These are phyloP conservation scores for Cartodere bifasciata DNA, from an alignment of 2,888 invertebrate genomes.

Conservation along the genomic window DNA sequence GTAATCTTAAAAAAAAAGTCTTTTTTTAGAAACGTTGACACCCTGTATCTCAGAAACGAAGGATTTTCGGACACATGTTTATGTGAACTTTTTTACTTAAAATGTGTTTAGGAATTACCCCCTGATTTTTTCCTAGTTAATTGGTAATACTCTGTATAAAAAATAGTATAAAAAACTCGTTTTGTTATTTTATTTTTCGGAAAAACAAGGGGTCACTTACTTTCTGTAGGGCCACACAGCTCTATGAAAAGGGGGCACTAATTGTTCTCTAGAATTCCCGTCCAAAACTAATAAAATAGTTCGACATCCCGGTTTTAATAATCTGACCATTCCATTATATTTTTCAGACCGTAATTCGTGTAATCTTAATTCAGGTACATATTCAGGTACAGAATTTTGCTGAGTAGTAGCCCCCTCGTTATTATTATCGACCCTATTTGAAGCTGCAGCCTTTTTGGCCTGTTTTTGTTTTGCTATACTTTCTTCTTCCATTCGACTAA, in stretches of 20 bases:
- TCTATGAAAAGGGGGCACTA: conserved; percentile 84
- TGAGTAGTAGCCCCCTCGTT: conserved; percentile 24
- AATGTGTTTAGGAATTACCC: too few relatives aligned
- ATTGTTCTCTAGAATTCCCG: conserved; percentile 69
- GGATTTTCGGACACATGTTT: too few relatives aligned
- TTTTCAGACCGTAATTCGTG: conserved; percentile 92
- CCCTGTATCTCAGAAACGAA: too few relatives aligned
- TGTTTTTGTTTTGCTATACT: conserved; percentile 38
- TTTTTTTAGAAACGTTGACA: too few relatives aligned
- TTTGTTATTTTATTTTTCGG: too few relatives aligned
- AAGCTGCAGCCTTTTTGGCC: conserved; percentile 35
- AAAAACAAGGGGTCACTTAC: conserved; percentile 42
- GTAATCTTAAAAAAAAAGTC: too few relatives aligned
- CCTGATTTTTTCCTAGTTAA: too few relatives aligned
- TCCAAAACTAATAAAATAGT: conserved; percentile 87
- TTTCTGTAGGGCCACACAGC: conserved; percentile 93
- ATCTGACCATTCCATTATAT: conserved; percentile 84
- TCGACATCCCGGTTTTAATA: conserved; percentile 89
- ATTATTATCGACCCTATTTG: conserved; percentile 32
- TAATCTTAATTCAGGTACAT: conserved; percentile 59
- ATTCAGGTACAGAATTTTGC: too few relatives aligned
- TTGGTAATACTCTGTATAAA: too few relatives aligned
- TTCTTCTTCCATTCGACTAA: conserved; percentile 46
- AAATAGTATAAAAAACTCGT: too few relatives aligned
- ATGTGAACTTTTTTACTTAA: too few relatives aligned